phyloP scores from a whole-genome alignment of 2,113 vertebrate species.

The Perca schrenkii region DNA sequence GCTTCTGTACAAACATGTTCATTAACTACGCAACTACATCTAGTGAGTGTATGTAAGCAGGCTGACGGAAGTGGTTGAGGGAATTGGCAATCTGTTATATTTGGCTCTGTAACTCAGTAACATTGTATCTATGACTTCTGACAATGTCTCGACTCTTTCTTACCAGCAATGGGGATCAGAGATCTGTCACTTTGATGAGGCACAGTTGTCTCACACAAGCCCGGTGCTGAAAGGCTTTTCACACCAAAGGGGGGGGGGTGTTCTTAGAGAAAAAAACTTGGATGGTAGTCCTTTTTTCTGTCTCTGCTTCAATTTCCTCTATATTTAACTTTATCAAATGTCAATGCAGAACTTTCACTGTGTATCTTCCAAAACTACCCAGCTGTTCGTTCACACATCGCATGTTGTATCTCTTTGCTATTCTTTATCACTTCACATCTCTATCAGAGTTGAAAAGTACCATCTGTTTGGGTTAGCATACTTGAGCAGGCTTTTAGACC shows the following conservation, averaged over 20 bases:
- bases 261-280: neutral
- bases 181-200: slow-evolving; percentile 36
- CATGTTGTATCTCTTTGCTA: neutral
- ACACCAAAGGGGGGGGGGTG: neutral
- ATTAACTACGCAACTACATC: neutral
- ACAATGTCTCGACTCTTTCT: slow-evolving; percentile 61
- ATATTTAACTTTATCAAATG: neutral
- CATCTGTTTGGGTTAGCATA: neutral
- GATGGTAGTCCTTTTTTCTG: neutral
- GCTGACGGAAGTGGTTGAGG: slow-evolving; percentile 14
- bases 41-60: neutral
- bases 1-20: slow-evolving; percentile 52
- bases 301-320: neutral
- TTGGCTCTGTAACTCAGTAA: slow-evolving; percentile 52
- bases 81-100: slow-evolving; percentile 52
- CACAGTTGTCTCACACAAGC: slow-evolving; percentile 28
- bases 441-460: neutral
- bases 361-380: neutral
- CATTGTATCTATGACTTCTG: slow-evolving; percentile 48
- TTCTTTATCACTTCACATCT: slow-evolving; percentile 10
- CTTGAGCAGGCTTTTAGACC: slow-evolving; percentile 2
- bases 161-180: slow-evolving; percentile 49
- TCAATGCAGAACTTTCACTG: neutral
- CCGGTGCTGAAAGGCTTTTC: slow-evolving; percentile 43
- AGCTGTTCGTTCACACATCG: neutral